phyloP scores from a whole-genome alignment of 2,113 vertebrate species.

The Leiothrix lutea region DNA sequence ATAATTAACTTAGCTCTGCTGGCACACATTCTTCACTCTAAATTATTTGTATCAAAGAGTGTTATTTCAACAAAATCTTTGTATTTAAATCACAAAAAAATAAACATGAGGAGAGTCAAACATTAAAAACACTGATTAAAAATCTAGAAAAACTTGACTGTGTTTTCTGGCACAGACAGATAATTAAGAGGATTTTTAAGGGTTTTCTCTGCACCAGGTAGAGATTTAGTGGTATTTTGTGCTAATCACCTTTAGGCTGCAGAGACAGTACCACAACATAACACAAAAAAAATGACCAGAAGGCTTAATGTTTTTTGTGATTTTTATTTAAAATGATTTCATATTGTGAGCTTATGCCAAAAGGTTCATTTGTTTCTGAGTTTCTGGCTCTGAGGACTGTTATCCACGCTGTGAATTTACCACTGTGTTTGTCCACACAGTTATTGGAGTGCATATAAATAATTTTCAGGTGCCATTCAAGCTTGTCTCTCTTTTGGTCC shows the following conservation, averaged over 20 bases:
- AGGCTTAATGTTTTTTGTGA: slow-evolving; percentile 3
- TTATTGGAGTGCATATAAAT: not conserved
- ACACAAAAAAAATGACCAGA: slow-evolving; percentile 22
- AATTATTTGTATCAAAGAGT: slow-evolving; percentile 66
- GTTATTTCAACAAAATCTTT: slow-evolving; percentile 67
- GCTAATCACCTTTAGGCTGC: slow-evolving; percentile 5
- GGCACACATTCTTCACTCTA: slow-evolving; percentile 58
- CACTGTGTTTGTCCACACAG: slow-evolving; percentile 2
- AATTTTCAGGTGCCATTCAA: slow-evolving; percentile 13
- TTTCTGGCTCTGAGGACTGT: slow-evolving; percentile 2
- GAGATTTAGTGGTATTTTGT: slow-evolving; percentile 27
- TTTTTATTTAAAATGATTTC: slow-evolving; percentile 29
- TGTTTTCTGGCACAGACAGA: not conserved
- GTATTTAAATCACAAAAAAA: slow-evolving; percentile 37
- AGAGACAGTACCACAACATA: not conserved
- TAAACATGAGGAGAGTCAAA: slow-evolving; percentile 32
- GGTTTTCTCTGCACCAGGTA: slow-evolving; percentile 25
- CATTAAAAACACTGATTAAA: slow-evolving; percentile 37
- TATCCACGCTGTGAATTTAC: not conserved
- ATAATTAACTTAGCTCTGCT: slow-evolving; percentile 71
- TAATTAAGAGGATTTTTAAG: slow-evolving; percentile 4
- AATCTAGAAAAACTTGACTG: not conserved
- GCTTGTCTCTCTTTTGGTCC: not conserved
- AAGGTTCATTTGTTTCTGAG: slow-evolving; percentile 12
- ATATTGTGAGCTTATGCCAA: not conserved